Evolutionary conservation across 2,888 invertebrate genomes (phyloP).

Genomic region (Sipha maydis): DNA sequence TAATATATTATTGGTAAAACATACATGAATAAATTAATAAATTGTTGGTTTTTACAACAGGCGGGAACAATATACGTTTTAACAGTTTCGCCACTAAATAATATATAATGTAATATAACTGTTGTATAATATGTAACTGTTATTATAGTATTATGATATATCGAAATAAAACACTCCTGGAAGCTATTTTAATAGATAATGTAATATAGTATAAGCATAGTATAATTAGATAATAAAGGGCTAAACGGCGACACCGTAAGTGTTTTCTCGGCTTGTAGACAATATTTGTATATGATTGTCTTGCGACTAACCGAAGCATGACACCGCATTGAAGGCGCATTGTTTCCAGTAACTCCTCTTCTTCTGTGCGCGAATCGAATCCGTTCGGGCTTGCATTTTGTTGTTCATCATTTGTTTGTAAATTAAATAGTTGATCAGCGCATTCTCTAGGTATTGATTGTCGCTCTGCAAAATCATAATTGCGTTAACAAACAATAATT

Average conservation of each 20-base stretch:
- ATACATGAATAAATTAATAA: not conserved
- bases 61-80: not conserved
- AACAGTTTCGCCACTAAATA: not conserved
- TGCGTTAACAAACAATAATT: not conserved
- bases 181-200: not conserved
- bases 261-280: not conserved
- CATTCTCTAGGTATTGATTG: slow-evolving; percentile 69
- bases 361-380: slow-evolving; percentile 69
- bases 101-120: not conserved
- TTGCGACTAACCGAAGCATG: slow-evolving; percentile 69
- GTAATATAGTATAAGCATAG: not conserved
- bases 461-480: slow-evolving; percentile 66
- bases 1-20: not conserved
- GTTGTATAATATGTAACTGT: not conserved
- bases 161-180: not conserved
- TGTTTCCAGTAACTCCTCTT: slow-evolving; percentile 72
- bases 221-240: not conserved
- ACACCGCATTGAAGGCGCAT: slow-evolving; percentile 72
- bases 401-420: slow-evolving; percentile 70
- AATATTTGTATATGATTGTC: not conserved
- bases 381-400: slow-evolving; percentile 69
- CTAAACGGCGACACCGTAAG: not conserved
- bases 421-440: slow-evolving; percentile 70
- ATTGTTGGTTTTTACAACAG: not conserved
- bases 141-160: too few relatives aligned